Conservation (phyloP, 2,888 invertebrate species). For the Miltochrista miniata region DNA sequence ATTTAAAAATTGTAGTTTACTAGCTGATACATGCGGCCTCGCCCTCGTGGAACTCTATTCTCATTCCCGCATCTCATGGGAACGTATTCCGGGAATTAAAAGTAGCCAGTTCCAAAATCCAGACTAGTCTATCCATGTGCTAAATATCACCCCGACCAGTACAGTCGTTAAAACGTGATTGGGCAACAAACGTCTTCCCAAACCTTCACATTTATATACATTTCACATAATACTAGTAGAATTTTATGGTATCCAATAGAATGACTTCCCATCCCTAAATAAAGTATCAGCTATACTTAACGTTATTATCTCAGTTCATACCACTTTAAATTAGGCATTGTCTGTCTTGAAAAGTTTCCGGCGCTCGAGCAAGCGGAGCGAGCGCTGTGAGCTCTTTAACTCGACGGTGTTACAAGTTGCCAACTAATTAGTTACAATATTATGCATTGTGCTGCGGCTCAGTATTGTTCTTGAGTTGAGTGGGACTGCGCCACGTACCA, state of each 20-base stretch:
- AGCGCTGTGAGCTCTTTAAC: constrained; percentile 28
- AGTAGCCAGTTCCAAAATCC: too few relatives aligned
- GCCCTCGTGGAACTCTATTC: too few relatives aligned
- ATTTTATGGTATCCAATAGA: not conserved
- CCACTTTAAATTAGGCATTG: constrained; percentile 47
- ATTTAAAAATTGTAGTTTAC: too few relatives aligned
- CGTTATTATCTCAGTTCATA: constrained; percentile 44
- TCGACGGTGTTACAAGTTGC: constrained; percentile 31
- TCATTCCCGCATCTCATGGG: too few relatives aligned
- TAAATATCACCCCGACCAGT: not conserved
- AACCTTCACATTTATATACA: too few relatives aligned
- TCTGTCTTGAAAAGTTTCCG: constrained; percentile 39
- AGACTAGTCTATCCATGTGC: not conserved
- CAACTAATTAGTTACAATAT: constrained; percentile 41
- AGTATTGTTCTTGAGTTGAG: constrained; percentile 9
- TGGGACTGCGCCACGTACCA: not conserved
- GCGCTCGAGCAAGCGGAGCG: constrained; percentile 7
- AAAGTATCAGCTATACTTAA: constrained; percentile 39
- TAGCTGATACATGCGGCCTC: too few relatives aligned
- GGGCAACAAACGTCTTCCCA: too few relatives aligned
- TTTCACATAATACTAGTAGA: too few relatives aligned
- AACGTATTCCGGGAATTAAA: too few relatives aligned
- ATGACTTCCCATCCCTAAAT: constrained; percentile 10
- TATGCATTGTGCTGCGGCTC: constrained; percentile 33
- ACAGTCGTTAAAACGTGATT: too few relatives aligned